phyloP scores from a whole-genome alignment of 2,797 vertebrate species.

The Sciaenops ocellatus region DNA sequence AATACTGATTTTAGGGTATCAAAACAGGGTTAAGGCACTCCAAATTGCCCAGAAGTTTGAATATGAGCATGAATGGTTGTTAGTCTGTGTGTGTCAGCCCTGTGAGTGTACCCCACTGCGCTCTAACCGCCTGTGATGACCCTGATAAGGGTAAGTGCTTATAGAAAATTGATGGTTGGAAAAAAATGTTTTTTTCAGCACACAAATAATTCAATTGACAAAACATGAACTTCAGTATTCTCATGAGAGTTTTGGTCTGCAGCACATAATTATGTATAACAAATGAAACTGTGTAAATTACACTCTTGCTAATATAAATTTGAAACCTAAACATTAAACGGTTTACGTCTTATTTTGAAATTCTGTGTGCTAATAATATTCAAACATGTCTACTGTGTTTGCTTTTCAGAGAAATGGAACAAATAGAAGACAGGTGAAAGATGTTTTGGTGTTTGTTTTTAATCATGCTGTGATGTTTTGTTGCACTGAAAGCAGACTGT shows the following conservation, averaged over 20 bases:
- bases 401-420: constrained; percentile 27
- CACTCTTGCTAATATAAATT: neutral
- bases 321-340: neutral
- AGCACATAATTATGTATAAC: neutral
- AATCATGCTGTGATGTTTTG: constrained; percentile 24
- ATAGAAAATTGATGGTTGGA: too few relatives aligned
- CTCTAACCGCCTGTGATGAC: too few relatives aligned
- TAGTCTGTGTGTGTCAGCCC: too few relatives aligned
- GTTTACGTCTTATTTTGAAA: neutral
- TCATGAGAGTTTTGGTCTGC: neutral
- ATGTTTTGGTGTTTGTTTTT: constrained; percentile 16
- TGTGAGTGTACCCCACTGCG: too few relatives aligned
- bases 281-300: neutral
- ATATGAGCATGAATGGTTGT: too few relatives aligned
- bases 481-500: constrained; percentile 43
- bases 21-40: neutral
- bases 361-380: neutral
- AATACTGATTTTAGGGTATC: neutral
- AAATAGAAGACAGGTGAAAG: neutral
- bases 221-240: neutral
- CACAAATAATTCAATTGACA: neutral
- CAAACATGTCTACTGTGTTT: neutral
- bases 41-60: too few relatives aligned
- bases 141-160: too few relatives aligned
- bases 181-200: neutral